Conservation (phyloP, 2,113 vertebrate species). For the Capreolus pygargus region DNA sequence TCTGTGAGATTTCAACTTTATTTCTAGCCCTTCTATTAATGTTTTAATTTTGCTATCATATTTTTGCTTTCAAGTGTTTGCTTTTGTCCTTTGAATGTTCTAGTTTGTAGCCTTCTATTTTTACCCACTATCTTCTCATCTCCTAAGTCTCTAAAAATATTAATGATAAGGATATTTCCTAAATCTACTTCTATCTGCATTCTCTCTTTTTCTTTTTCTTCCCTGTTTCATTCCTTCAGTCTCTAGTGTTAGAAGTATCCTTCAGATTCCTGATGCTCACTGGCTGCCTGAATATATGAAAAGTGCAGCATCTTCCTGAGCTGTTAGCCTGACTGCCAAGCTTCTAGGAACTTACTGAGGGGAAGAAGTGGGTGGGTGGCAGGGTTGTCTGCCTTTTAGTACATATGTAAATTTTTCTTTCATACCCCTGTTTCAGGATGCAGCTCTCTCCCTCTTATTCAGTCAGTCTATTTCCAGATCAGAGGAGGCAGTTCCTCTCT, state of each 20-base stretch:
- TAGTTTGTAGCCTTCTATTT: background rate
- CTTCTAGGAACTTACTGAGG: background rate
- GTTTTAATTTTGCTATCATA: background rate
- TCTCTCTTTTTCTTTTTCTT: background rate
- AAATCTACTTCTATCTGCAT: background rate
- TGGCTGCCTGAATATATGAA: background rate
- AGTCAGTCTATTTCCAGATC: background rate
- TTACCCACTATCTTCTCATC: background rate
- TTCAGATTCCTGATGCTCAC: background rate
- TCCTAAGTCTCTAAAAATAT: constrained; percentile 19
- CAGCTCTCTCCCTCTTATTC: background rate
- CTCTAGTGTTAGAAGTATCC: background rate
- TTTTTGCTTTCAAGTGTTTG: constrained; percentile 10
- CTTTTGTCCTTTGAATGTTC: background rate
- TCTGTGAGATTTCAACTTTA: background rate
- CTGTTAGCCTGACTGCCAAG: background rate
- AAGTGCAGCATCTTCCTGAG: background rate
- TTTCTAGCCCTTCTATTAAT: background rate
- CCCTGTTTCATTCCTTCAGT: background rate
- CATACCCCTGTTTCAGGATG: background rate
- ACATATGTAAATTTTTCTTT: background rate
- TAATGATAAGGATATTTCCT: background rate
- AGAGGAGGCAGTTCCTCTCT: background rate
- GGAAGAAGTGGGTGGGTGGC: background rate
- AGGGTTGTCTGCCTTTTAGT: background rate